These are phyloP conservation scores for Macrobrachium nipponense DNA, from an alignment of 1,140 invertebrate genomes.

Conservation along the genomic window DNA sequence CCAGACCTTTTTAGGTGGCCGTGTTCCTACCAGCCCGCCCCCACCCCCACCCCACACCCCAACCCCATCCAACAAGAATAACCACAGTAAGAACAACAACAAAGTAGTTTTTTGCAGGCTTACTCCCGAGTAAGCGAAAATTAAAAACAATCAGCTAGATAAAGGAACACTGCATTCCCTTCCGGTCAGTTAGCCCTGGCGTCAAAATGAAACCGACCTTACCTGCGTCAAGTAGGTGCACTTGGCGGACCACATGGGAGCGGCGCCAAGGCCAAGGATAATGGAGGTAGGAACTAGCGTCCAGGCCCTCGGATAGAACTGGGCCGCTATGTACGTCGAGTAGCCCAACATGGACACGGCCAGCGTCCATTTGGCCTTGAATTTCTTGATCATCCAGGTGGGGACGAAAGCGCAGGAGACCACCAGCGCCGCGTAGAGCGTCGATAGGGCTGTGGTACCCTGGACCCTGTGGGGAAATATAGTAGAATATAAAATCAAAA, in stretches of 20 bases:
- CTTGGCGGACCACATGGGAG: conserved; percentile 96
- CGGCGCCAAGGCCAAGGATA: conserved; percentile 87
- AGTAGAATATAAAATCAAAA: not conserved
- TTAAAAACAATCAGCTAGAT: not conserved
- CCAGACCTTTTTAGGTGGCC: too few relatives aligned
- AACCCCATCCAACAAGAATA: too few relatives aligned
- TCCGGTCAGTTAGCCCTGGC: not conserved
- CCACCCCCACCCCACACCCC: too few relatives aligned
- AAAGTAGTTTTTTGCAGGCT: too few relatives aligned
- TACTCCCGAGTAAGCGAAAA: too few relatives aligned
- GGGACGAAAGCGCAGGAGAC: conserved; percentile 94
- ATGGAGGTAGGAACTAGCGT: conserved; percentile 91
- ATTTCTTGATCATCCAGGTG: conserved; percentile 85
- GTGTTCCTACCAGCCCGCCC: too few relatives aligned
- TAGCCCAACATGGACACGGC: conserved; percentile 92
- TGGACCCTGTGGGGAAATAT: conserved; percentile 28
- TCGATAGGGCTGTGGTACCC: conserved; percentile 72
- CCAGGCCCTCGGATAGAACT: conserved; percentile 91
- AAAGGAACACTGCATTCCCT: not conserved
- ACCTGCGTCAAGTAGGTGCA: conserved; percentile 93
- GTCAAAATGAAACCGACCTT: not conserved
- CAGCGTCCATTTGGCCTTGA: conserved; percentile 96
- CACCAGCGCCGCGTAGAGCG: conserved; percentile 89
- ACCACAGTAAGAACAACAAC: too few relatives aligned
- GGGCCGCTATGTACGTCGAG: conserved; percentile 91